Evolutionary conservation across 2,888 invertebrate genomes (phyloP).

Genomic region (Spilarctia lutea): DNA sequence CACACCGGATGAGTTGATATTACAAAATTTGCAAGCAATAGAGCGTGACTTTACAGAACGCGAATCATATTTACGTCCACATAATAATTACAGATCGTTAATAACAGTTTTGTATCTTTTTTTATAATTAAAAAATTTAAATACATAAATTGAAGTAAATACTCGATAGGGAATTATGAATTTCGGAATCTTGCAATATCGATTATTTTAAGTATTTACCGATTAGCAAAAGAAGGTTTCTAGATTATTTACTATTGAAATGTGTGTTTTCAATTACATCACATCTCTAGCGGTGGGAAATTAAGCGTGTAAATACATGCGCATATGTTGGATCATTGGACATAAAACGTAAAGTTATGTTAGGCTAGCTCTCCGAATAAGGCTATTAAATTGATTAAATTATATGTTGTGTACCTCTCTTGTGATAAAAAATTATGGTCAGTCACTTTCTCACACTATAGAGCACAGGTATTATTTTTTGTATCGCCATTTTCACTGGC

Average conservation of each 20-base stretch:
- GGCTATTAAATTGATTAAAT: not conserved
- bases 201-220: not conserved
- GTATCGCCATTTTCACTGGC: slow-evolving; percentile 55
- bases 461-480: slow-evolving; percentile 43
- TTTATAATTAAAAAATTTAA: not conserved
- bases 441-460: slow-evolving; percentile 39
- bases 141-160: not conserved
- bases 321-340: not conserved
- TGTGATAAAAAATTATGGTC: slow-evolving; percentile 32
- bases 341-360: not conserved
- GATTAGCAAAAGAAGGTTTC: not conserved
- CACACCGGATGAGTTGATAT: slow-evolving; percentile 70
- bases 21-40: slow-evolving; percentile 72
- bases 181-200: not conserved
- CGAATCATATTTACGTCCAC: slow-evolving; percentile 41
- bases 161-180: not conserved
- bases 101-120: not conserved
- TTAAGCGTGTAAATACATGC: not conserved
- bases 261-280: too few species aligned
- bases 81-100: slow-evolving; percentile 26
- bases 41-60: slow-evolving; percentile 65
- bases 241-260: not conserved
- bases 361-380: not conserved
- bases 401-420: not conserved
- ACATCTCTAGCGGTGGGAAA: not conserved